Conservation (phyloP, 1,140 invertebrate genomes). For the Heliothis virescens region DNA sequence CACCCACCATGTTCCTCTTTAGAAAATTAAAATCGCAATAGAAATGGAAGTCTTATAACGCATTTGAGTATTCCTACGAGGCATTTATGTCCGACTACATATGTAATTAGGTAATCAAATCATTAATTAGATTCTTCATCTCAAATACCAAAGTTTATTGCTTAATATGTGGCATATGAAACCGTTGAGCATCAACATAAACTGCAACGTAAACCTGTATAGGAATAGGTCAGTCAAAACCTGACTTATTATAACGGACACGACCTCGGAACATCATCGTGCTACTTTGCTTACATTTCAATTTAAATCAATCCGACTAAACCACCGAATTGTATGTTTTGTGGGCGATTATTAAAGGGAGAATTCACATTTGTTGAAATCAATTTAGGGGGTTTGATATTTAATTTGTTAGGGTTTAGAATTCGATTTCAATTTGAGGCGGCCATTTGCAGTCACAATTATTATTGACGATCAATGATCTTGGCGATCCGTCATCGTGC, state of each 20-base stretch:
- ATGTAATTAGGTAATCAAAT: background rate
- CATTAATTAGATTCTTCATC: background rate
- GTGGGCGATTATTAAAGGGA: background rate
- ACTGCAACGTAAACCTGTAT: constrained; percentile 34
- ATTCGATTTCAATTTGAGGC: background rate
- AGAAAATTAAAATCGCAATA: no score
- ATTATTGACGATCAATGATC: constrained; percentile 25
- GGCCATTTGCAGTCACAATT: constrained; percentile 18
- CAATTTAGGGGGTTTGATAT: no score
- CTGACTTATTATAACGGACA: constrained; percentile 49
- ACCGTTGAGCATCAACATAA: constrained; percentile 45
- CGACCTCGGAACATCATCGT: constrained; percentile 49
- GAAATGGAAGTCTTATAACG: no score
- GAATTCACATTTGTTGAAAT: background rate
- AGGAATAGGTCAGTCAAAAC: constrained; percentile 46
- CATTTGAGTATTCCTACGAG: background rate
- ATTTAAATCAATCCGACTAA: constrained; percentile 20
- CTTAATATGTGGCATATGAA: constrained; percentile 41
- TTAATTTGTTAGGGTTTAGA: background rate
- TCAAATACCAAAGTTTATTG: constrained; percentile 34
- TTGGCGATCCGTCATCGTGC: constrained; percentile 18
- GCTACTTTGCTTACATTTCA: constrained; percentile 42
- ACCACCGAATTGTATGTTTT: background rate
- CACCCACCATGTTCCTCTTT: no score
- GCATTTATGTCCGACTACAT: background rate